Evolutionary conservation across 2,797 vertebrate genomes (phyloP).

Genomic region (Aplochiton taeniatus): DNA sequence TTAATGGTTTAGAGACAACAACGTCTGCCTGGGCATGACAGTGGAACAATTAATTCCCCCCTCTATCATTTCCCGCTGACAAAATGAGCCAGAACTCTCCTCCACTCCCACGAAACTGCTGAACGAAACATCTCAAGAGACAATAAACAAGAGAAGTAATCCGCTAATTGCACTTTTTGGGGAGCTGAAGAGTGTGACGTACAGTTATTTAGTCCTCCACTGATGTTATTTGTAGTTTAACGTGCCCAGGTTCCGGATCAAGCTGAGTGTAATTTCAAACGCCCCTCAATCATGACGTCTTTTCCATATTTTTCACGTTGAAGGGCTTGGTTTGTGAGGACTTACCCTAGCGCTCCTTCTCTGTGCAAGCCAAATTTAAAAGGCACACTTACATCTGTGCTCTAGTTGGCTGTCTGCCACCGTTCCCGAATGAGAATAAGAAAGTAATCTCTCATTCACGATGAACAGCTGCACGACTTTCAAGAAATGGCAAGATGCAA

Average conservation of each 20-base stretch:
- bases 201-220: constrained; percentile 6
- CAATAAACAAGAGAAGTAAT: constrained; percentile 45
- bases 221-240: constrained; percentile 41
- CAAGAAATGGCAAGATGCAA: constrained; percentile 14
- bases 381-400: constrained; percentile 29
- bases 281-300: constrained; percentile 29
- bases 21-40: constrained; percentile 40
- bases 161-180: constrained; percentile 47
- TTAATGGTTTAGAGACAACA: constrained; percentile 48
- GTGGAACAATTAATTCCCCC: constrained; percentile 51
- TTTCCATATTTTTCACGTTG: neutral
- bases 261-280: constrained; percentile 47
- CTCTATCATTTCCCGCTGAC: constrained; percentile 33
- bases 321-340: neutral
- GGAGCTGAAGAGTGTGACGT: constrained; percentile 16
- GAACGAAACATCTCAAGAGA: constrained; percentile 16
- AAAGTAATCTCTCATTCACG: constrained; percentile 36
- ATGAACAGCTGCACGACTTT: constrained; percentile 23
- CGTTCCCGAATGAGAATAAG: constrained; percentile 33
- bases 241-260: constrained; percentile 37
- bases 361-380: constrained; percentile 12
- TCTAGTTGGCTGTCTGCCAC: constrained; percentile 33
- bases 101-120: constrained; percentile 39
- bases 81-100: constrained; percentile 24
- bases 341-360: constrained; percentile 1